A percentile compares a stretch with the other conserved stretches of the same genome.
Evolutionary conservation across 1,140 invertebrate genomes (phyloP).

Genomic region (Hermetia illucens): DNA sequence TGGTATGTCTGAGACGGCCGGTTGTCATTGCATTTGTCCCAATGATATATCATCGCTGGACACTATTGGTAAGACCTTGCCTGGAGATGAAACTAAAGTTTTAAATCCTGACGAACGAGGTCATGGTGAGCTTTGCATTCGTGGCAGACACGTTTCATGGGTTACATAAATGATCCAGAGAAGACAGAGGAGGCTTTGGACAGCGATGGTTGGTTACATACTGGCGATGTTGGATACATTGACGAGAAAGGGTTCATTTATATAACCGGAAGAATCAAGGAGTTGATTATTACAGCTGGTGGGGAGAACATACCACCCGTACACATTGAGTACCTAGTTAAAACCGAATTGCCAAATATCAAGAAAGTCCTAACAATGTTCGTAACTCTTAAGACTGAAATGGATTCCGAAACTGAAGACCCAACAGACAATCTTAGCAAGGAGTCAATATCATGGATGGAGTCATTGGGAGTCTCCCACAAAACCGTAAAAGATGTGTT

Average conservation of each 20-base stretch:
- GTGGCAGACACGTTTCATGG: conserved; percentile 75
- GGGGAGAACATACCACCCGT: conserved; percentile 86
- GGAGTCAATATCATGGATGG: conserved; percentile 53
- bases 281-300: conserved; percentile 81
- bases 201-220: conserved; percentile 60
- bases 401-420: conserved; percentile 46
- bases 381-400: conserved; percentile 74
- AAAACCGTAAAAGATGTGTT: conserved; percentile 59
- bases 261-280: conserved; percentile 75
- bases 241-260: conserved; percentile 58
- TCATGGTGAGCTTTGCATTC: conserved; percentile 67
- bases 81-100: conserved; percentile 51
- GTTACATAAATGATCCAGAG: conserved; percentile 62
- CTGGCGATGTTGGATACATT: conserved; percentile 66
- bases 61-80: conserved; percentile 46
- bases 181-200: conserved; percentile 66
- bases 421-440: conserved; percentile 54
- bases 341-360: conserved; percentile 56
- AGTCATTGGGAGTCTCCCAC: conserved; percentile 51
- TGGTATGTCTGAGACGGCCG: conserved; percentile 74
- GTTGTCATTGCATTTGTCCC: conserved; percentile 46
- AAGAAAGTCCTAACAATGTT: conserved; percentile 71
- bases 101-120: conserved; percentile 49
- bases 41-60: conserved; percentile 40
- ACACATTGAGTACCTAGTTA: conserved; percentile 68